These are phyloP conservation scores for Periphyllus acericola DNA, from an alignment of 2,888 invertebrate species.

Conservation along the genomic window DNA sequence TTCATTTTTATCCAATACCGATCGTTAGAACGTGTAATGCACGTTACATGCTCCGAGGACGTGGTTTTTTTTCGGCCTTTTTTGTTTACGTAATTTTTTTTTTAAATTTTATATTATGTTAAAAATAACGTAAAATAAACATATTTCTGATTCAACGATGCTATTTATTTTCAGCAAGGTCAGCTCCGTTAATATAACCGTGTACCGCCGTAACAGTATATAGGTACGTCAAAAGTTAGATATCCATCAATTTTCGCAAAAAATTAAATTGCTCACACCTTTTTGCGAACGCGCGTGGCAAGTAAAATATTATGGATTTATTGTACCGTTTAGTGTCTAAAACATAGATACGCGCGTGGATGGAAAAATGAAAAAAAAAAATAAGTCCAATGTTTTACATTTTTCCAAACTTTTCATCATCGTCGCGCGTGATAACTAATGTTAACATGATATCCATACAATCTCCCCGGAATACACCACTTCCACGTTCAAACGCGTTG, in stretches of 20 bases:
- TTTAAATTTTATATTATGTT: not conserved
- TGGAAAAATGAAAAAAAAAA: conserved; percentile 16
- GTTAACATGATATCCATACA: not conserved
- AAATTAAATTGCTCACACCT: conserved; percentile 25
- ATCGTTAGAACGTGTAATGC: no score
- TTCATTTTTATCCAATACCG: no score
- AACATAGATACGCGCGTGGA: not conserved
- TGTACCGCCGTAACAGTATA: not conserved
- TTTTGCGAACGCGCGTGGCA: not conserved
- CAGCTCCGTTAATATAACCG: conserved; percentile 16
- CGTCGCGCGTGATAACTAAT: not conserved
- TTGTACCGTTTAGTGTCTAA: conserved; percentile 49
- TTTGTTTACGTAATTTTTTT: not conserved
- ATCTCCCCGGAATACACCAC: not conserved
- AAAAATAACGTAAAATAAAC: not conserved
- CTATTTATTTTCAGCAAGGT: conserved; percentile 30
- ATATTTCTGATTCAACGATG: not conserved
- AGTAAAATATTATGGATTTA: conserved; percentile 35
- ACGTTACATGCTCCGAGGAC: no score
- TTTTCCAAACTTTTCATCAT: not conserved
- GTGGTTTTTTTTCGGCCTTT: not conserved
- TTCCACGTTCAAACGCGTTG: not conserved
- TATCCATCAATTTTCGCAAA: conserved; percentile 37
- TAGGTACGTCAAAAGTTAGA: conserved; percentile 28
- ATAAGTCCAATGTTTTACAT: conserved; percentile 19